Conservation (phyloP, 1,140 invertebrate species). For the Eufriesea mexicana region DNA sequence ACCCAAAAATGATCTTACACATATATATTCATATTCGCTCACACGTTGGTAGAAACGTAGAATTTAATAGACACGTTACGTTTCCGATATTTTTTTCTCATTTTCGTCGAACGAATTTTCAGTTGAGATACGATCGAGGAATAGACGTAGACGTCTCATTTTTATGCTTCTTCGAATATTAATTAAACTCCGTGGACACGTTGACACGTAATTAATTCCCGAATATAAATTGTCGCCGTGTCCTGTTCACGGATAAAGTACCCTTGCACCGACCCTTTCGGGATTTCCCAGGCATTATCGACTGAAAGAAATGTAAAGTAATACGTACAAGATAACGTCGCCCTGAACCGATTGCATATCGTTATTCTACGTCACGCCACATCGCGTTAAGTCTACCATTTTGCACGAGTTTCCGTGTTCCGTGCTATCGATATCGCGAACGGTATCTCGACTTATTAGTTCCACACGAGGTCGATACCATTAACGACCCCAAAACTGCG, state of each 20-base stretch:
- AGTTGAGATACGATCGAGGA: neutral
- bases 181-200: slow-evolving; percentile 26
- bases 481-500: neutral
- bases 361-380: slow-evolving; percentile 34
- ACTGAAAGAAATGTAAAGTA: slow-evolving; percentile 43
- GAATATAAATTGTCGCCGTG: slow-evolving; percentile 15
- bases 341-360: slow-evolving; percentile 17
- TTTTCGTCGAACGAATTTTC: neutral
- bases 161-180: neutral
- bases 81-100: neutral
- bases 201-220: slow-evolving; percentile 38
- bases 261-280: neutral
- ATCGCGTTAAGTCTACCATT: slow-evolving; percentile 28
- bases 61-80: neutral
- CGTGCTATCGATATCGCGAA: neutral
- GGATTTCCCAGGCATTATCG: slow-evolving; percentile 8
- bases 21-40: neutral
- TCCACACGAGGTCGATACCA: neutral
- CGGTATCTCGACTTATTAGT: neutral
- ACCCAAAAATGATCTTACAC: too few relatives aligned
- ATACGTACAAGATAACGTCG: slow-evolving; percentile 37
- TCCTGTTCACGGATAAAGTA: neutral
- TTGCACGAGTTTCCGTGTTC: slow-evolving; percentile 41
- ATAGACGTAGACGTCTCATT: neutral
- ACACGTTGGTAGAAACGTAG: neutral